Evolutionary conservation across 92 coral and sea anemone genomes (phyloP).

Genomic region (Montipora capitata): DNA sequence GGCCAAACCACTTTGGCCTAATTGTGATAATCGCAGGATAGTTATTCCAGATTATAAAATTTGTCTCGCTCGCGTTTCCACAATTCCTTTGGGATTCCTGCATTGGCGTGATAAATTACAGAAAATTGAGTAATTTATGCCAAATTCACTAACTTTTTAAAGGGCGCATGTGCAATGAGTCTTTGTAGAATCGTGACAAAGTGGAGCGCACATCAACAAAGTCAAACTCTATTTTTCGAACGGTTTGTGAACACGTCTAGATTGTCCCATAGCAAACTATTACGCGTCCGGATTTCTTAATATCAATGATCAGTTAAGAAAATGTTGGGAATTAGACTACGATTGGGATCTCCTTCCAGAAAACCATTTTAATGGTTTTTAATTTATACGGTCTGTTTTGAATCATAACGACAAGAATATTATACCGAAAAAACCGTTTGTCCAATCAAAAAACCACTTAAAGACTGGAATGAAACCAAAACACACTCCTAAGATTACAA

Average conservation of each 20-base stretch:
- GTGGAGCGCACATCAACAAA: neutral
- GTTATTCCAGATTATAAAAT: no score
- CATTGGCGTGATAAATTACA: no score
- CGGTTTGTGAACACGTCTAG: neutral
- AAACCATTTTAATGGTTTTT: neutral
- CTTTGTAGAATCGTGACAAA: neutral
- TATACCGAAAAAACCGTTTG: no score
- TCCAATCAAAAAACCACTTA: no score
- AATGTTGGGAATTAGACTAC: conserved; percentile 16
- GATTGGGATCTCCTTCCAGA: conserved; percentile 27
- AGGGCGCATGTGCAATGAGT: neutral
- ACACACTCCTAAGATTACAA: no score
- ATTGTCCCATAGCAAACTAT: neutral
- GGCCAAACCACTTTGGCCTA: no score
- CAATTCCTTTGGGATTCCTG: no score
- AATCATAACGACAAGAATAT: neutral
- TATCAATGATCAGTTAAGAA: conserved; percentile 5
- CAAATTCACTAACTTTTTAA: neutral
- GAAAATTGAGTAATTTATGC: no score
- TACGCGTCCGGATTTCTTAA: neutral
- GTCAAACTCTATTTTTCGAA: neutral
- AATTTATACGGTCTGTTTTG: neutral
- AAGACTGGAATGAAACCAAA: no score
- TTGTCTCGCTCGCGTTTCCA: no score
- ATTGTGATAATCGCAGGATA: no score